Evolutionary conservation across 2,888 invertebrate species (phyloP), one percentile per base, ranked within the genome.

Genomic region (Lutraria lutraria): DNA sequence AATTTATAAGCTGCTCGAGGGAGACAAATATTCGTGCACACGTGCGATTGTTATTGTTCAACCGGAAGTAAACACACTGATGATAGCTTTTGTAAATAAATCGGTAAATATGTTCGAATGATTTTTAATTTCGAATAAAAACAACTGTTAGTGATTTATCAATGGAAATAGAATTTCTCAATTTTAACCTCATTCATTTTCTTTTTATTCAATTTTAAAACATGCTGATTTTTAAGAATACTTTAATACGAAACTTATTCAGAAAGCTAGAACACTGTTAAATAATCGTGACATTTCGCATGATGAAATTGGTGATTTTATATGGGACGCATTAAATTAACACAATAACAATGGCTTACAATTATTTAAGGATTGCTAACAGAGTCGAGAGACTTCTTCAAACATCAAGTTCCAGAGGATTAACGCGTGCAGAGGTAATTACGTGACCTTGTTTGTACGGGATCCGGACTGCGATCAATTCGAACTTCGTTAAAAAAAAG

Each of bases 351-450:
- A 94, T 94, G 94, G 92, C 93, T 53, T 87, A 91, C 83, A 89
- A 92, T 34, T 94, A 93, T 72, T 89, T 91, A 52, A 84, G 90
- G 29, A 81, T 92, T 68, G 93, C 91, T 16, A 85, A 87, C n/a
- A 93, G 87, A 82, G 90, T 93, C 31, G 94, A 94, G 87, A 85
- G 91, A 79, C 86, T 93, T 4, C 88, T 94, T 0, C 91, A 92
- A 72, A 89, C 90, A 90, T 85, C 92, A 15, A 21, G 91, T 16
- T 89, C 89, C 12, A 89, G 87, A 81, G 91, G 91, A 76, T 29
- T 86, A 13, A 82, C 85, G 25, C 76, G 81, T 52, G 16, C 72
- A 56, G 90, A 92, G 89, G 92, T 92, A 76, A 76, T 19, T 76
- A 34, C 31, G 81, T 86, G 86, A 84, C 80, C 83, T 83, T 86